Conservation (phyloP, 2,113 vertebrate genomes). For the Hymenochirus boettgeri region DNA sequence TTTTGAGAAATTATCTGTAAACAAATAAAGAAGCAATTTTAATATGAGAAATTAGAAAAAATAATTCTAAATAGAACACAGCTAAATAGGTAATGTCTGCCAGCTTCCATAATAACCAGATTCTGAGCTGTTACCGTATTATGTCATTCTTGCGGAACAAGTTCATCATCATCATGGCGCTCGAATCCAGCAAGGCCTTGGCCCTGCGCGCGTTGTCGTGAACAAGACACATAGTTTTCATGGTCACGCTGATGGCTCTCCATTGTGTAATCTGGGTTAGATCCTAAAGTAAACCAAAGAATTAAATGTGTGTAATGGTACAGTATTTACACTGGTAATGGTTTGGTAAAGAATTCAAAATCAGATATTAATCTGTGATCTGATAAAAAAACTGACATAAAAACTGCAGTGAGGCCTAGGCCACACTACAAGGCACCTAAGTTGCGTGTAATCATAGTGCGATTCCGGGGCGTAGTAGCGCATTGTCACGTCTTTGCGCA, state of each 20-base stretch:
- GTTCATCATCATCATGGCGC: constrained; percentile 89
- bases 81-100: not conserved
- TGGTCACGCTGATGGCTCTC: constrained; percentile 96
- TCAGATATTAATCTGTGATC: no score
- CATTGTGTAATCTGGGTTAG: constrained; percentile 97
- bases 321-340: no score
- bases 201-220: constrained; percentile 78
- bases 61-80: not conserved
- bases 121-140: constrained; percentile 75
- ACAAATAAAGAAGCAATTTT: constrained; percentile 3
- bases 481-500: no score
- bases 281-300: constrained; percentile 62
- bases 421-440: no score
- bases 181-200: constrained; percentile 95
- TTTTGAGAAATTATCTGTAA: constrained; percentile 92
- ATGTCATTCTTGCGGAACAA: constrained; percentile 98
- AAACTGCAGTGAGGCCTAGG: no score
- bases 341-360: no score
- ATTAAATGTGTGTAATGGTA: no score
- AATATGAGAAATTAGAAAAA: not conserved
- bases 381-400: no score
- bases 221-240: constrained; percentile 90
- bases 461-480: no score
- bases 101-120: no score
- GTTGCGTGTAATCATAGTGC: no score